These are phyloP conservation scores for Piscicola geometra DNA, from an alignment of 2,888 invertebrate genomes.

Conservation along the genomic window DNA sequence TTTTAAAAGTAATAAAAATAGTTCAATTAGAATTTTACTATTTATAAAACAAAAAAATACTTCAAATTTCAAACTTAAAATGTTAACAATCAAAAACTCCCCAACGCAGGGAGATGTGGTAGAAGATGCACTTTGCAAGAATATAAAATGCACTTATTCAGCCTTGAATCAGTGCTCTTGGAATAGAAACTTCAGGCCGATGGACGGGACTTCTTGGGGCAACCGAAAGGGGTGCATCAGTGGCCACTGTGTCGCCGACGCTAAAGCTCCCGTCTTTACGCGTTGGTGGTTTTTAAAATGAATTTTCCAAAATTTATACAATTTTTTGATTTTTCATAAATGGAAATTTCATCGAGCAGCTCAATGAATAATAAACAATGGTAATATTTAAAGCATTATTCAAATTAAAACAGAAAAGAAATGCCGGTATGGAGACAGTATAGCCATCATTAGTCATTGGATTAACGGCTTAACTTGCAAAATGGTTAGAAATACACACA, in stretches of 20 bases:
- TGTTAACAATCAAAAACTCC: background rate
- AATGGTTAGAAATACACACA: background rate
- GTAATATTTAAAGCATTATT: background rate
- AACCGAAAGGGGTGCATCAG: background rate
- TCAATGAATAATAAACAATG: background rate
- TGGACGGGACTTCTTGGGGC: background rate
- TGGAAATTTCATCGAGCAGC: no score
- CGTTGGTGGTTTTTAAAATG: background rate
- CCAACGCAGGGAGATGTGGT: background rate
- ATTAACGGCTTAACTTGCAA: background rate
- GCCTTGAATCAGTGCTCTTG: background rate
- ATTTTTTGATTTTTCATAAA: background rate
- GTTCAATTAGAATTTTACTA: no score
- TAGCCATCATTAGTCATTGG: background rate
- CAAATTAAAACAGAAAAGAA: background rate
- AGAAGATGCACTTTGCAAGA: background rate
- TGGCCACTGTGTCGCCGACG: background rate
- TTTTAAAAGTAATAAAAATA: no score
- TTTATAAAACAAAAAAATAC: no score
- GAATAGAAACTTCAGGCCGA: background rate
- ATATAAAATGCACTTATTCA: background rate
- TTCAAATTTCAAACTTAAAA: no score
- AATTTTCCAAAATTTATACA: background rate
- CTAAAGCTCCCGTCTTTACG: background rate
- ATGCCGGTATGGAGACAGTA: background rate